Evolutionary conservation across 1,140 invertebrate species (phyloP).

Genomic region (Ooceraea biroi): DNA sequence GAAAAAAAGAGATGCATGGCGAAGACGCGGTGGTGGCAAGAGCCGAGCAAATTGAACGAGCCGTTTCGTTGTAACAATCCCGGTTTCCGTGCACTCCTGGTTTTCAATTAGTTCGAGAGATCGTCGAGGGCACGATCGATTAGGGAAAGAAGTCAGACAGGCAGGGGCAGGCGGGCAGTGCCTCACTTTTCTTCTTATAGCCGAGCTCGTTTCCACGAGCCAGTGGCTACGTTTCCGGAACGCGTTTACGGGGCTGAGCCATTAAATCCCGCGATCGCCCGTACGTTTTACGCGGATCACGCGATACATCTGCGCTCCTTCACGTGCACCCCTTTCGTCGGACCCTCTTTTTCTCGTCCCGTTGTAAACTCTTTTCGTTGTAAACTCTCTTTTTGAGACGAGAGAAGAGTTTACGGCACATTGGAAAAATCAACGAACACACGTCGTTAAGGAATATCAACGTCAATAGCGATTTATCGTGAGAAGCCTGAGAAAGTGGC

Average conservation of each 20-base stretch:
- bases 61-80: constrained; percentile 55
- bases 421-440: constrained; percentile 63
- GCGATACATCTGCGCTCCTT: constrained; percentile 51
- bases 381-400: constrained; percentile 16
- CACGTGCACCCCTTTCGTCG: background rate
- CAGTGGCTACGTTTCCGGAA: constrained; percentile 66
- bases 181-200: constrained; percentile 42
- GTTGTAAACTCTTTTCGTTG: no score
- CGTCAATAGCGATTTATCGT: constrained; percentile 51
- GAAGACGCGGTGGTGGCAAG: background rate
- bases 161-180: constrained; percentile 20
- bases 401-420: constrained; percentile 49
- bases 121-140: constrained; percentile 55
- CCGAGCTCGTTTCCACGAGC: constrained; percentile 51
- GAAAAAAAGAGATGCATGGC: background rate
- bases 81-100: constrained; percentile 46
- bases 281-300: constrained; percentile 62
- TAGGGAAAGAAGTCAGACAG: constrained; percentile 54
- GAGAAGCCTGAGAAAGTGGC: background rate
- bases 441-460: constrained; percentile 40
- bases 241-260: constrained; percentile 50
- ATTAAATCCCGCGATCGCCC: constrained; percentile 65
- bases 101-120: constrained; percentile 55
- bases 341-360: background rate
- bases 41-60: constrained; percentile 48